Evolutionary conservation across 2,888 invertebrate genomes (phyloP).

Genomic region (Caradrina clavipalpis): DNA sequence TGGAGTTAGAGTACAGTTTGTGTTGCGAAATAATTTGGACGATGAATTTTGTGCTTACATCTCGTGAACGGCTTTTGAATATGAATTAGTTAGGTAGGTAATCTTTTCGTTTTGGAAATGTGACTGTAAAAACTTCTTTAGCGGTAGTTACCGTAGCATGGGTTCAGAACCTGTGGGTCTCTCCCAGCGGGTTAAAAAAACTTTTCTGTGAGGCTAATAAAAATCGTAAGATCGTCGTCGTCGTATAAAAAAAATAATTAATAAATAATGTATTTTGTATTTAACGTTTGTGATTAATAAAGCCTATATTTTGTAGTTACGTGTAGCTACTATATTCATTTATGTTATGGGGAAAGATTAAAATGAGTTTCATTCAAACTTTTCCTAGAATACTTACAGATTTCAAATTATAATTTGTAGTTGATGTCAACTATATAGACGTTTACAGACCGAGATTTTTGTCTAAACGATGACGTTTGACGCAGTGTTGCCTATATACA

Average conservation of each 20-base stretch:
- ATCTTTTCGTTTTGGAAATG: background rate
- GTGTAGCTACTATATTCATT: too few relatives aligned
- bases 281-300: too few relatives aligned
- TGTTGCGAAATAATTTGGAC: slow-evolving; percentile 51
- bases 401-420: background rate
- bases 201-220: too few relatives aligned
- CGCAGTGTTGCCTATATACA: background rate
- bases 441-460: background rate
- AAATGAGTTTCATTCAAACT: background rate
- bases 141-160: background rate
- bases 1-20: slow-evolving; percentile 41
- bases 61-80: slow-evolving; percentile 27
- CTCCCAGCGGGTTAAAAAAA: too few relatives aligned
- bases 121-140: slow-evolving; percentile 5
- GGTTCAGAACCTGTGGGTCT: too few relatives aligned
- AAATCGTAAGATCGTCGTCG: too few relatives aligned
- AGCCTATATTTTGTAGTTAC: too few relatives aligned
- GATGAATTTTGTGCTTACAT: slow-evolving; percentile 49
- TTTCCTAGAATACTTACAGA: background rate
- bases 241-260: too few relatives aligned
- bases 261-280: too few relatives aligned
- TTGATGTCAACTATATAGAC: slow-evolving; percentile 14
- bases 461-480: slow-evolving; percentile 32
- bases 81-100: slow-evolving; percentile 12
- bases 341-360: too few relatives aligned